Evolutionary conservation across 2,113 vertebrate species (phyloP), one percentile per base, ranked within the genome.

Genomic region (Amblyornis subalaris): DNA sequence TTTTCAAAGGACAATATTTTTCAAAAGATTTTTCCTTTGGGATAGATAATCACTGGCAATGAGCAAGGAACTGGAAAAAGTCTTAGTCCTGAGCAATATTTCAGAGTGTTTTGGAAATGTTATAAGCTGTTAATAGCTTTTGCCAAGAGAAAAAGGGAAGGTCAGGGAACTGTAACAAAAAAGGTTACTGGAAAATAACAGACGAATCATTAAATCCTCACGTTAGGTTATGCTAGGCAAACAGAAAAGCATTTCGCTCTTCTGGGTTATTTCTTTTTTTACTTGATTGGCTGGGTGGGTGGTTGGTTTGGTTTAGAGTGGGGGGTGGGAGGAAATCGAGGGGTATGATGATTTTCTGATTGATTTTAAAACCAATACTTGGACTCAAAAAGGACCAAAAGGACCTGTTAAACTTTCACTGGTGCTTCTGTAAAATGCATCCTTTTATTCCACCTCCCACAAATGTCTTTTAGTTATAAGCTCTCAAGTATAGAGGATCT

Each of bases 251-350:
- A 51, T 76, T 82, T 94, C 21, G 9, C 17, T 60, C 14, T 54
- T 76, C 14, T 36, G 38, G 4, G 5, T n/a, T 62, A 5, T 5
- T 29, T 6, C 57, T 38, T 24, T 35, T n/a, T 70, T 36, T 25
- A 3, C 7, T 64, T 31, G 4, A 2, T 31, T 29, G 3, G 2
- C 2, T 42, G 1, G 0, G 7, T 64, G 12, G 2, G 7, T 64
- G 14, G 3, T 44, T 77, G 8, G 16, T 77, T 70, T 70, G 25
- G 16, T 26, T 50, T 70, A 22, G 7, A 9, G 2, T 25, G 12
- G 1, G 35, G 17, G 33, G 0, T 22, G 12, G 2, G 45, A 21
- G 35, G 14, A 40, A 62, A 62, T 38, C 22, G 2, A 31, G 13
- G 2, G 23, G 2, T 38, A 4, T 2, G 0, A 20, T 18, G 21